phyloP scores from a whole-genome alignment of 2,113 vertebrate species.

The Sinocyclocheilus grahami region DNA sequence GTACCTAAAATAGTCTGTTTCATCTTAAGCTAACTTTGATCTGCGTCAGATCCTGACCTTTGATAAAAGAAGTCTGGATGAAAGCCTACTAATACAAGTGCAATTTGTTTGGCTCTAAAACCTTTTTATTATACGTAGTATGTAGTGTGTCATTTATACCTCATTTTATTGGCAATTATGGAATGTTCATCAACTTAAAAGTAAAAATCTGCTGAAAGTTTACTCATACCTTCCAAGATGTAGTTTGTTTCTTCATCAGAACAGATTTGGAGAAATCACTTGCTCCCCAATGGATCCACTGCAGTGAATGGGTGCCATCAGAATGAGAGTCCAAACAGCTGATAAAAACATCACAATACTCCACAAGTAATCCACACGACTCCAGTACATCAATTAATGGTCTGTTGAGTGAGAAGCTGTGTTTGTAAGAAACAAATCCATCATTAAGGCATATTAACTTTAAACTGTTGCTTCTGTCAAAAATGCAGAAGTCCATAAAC shows the following conservation, averaged over 20 bases:
- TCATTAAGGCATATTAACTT: too few relatives aligned
- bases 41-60: slow-evolving; percentile 29
- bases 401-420: too few relatives aligned
- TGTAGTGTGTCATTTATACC: background rate
- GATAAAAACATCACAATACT: background rate
- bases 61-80: slow-evolving; percentile 30
- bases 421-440: too few relatives aligned
- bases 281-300: background rate
- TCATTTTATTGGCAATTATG: background rate
- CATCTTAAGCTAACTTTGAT: slow-evolving; percentile 62
- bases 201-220: background rate
- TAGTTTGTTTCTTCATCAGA: background rate
- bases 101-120: background rate
- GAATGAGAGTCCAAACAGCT: background rate
- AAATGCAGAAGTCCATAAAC: too few relatives aligned
- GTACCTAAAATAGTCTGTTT: slow-evolving; percentile 59
- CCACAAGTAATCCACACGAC: background rate
- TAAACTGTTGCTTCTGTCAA: too few relatives aligned
- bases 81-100: background rate
- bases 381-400: too few relatives aligned
- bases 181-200: background rate
- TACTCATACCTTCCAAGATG: background rate
- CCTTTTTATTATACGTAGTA: background rate
- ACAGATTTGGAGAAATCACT: background rate
- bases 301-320: background rate